Conservation (phyloP, 2,797 vertebrate genomes). For the Micrastur ruficollis region DNA sequence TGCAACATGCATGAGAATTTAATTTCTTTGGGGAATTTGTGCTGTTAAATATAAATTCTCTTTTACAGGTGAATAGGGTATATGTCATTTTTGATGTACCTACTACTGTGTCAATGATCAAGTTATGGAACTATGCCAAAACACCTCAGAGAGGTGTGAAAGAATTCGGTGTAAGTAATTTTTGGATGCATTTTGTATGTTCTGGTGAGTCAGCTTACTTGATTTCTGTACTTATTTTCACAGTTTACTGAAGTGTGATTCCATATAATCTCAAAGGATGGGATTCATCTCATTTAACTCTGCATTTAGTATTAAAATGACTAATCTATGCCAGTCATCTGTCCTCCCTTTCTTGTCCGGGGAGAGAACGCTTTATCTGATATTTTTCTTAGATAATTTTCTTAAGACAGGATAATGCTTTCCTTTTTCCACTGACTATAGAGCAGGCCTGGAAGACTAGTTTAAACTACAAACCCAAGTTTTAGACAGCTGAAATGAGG, state of each 20-base stretch:
- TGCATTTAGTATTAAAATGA: constrained; percentile 19
- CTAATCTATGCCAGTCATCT: constrained; percentile 1
- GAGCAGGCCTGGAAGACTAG: background rate
- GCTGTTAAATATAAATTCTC: constrained; percentile 23
- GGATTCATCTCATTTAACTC: background rate
- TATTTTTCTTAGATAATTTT: background rate
- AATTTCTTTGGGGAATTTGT: background rate
- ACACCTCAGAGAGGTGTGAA: constrained; percentile 93
- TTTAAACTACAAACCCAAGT: background rate
- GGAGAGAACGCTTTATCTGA: background rate
- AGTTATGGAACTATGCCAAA: constrained; percentile 97
- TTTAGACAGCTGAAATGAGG: constrained; percentile 22
- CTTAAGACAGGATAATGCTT: background rate
- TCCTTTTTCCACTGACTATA: background rate
- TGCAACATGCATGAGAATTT: background rate
- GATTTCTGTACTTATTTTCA: constrained; percentile 6
- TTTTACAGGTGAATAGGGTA: constrained; percentile 90
- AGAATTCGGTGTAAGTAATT: constrained; percentile 90
- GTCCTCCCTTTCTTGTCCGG: background rate
- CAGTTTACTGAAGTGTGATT: constrained; percentile 35
- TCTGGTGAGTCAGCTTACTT: background rate
- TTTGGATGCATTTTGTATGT: background rate
- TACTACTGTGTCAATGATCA: constrained; percentile 94
- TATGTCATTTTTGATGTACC: constrained; percentile 96
- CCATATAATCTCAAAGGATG: background rate